Base-by-base conservation (phyloP, 2,797 vertebrate species). In the Salarias fasciatus region DNA sequence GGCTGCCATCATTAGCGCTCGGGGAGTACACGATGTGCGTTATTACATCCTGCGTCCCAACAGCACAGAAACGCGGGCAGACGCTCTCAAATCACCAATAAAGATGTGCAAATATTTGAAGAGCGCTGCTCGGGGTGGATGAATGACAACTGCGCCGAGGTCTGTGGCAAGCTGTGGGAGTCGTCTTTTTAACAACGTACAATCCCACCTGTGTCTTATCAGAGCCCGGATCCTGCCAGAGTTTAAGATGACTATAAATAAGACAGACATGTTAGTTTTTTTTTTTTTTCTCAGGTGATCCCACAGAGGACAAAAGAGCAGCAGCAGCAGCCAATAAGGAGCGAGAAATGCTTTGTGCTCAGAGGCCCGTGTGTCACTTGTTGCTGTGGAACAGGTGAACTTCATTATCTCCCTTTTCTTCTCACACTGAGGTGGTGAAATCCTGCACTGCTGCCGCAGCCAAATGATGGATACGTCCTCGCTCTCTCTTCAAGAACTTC, bases 181-280 rank as follows among this genome's bases (percentile, higher is more conserved):
- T 55, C 70, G 48, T 82, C 60, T 43, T 59, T 86, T 57, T 69
- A 51, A 76, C 58, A 52, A 51, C 13, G 52, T 46, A 42, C 28
- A 54, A 61, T 80, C 59, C 53, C 55, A 64, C 67, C 55, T 73
- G 55, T 72, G 60, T 57, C 54, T 79, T 65, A 79, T 65, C 62
- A 62, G 24, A 42, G 48, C n/a, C 62, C 6, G 53, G 67, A 70
- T 75, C 66, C 73, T 63, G 36, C 53, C 64, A 59, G 60, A 69
- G 31, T 58, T 35, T 51, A 41, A 59, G 55, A 79, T 11, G 44
- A 52, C 68, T 44, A 66, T 79, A 73, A 80, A 82, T 53, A 82
- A 77, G 78, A 77, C 12, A 58, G 69, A 85, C 52, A 69, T 48
- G 61, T 84, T 80, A 83, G 79, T 89, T 82, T 84, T 74, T 72